phyloP scores from a whole-genome alignment of 2,797 vertebrate genomes.

The Poeciliopsis infans region DNA sequence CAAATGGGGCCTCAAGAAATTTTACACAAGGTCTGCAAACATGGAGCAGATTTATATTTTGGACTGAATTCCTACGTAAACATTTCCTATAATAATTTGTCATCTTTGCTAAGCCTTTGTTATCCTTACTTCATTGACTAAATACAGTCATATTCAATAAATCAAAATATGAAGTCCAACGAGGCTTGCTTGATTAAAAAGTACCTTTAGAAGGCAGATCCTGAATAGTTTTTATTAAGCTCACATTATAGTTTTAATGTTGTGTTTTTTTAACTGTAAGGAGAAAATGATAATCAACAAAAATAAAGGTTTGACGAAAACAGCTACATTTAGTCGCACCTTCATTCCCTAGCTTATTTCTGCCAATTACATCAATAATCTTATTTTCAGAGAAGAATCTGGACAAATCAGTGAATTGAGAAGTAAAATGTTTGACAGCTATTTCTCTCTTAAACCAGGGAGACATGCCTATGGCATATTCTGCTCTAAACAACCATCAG shows the following conservation, averaged over 20 bases:
- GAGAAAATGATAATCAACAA: not conserved
- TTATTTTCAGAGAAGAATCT: not conserved
- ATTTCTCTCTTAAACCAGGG: not conserved
- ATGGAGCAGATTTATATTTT: conserved; percentile 1
- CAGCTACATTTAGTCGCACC: not conserved
- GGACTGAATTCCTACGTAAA: not conserved
- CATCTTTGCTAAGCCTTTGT: not conserved
- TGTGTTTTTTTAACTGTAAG: not conserved
- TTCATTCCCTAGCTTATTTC: not conserved
- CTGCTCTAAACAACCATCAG: not conserved
- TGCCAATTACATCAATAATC: not conserved
- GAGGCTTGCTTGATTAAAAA: not conserved
- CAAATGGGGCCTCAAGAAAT: not conserved
- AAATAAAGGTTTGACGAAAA: not conserved
- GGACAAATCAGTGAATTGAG: not conserved
- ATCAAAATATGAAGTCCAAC: not conserved
- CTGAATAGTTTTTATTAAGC: not conserved
- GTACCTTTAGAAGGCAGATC: not conserved
- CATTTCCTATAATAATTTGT: not conserved
- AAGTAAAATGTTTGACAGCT: not conserved
- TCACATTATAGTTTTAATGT: not conserved
- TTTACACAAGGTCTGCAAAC: not conserved
- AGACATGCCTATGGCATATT: not conserved
- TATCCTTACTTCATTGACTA: not conserved
- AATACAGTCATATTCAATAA: not conserved